phyloP scores from a whole-genome alignment of 2,888 invertebrate species.

The Rotaria macrura region DNA sequence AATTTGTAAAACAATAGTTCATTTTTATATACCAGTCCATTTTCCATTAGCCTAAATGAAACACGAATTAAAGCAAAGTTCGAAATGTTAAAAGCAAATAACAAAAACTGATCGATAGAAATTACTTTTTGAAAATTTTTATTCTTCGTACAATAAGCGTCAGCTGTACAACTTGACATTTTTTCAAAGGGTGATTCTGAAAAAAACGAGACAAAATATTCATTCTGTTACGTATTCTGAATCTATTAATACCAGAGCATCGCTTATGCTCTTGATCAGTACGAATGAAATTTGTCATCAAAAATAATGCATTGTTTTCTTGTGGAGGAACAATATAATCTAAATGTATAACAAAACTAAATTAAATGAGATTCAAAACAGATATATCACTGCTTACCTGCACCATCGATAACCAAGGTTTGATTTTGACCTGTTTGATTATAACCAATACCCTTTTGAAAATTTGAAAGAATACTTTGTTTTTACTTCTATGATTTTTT shows the following conservation, averaged over 20 bases:
- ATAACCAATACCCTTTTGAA: neutral
- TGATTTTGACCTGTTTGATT: neutral
- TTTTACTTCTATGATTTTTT: neutral
- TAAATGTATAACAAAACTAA: conserved; percentile 39
- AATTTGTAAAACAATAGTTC: neutral
- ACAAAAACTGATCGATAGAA: neutral
- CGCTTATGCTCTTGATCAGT: conserved; percentile 47
- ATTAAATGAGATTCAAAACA: neutral
- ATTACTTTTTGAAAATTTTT: neutral
- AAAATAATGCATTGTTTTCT: conserved; percentile 48
- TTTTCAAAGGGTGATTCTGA: neutral
- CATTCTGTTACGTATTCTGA: neutral
- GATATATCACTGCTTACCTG: neutral
- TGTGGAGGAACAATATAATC: conserved; percentile 53
- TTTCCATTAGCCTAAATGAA: neutral
- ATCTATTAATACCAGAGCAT: conserved; percentile 45
- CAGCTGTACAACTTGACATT: neutral
- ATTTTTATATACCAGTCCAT: neutral
- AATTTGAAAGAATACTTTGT: neutral
- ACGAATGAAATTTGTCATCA: conserved; percentile 53
- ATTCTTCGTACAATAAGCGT: neutral
- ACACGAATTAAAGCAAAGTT: neutral
- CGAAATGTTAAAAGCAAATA: too few species aligned
- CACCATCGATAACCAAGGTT: neutral
- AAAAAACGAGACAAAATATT: neutral